Base-by-base conservation (phyloP, 1,140 invertebrate genomes). In the Microplitis demolitor region DNA sequence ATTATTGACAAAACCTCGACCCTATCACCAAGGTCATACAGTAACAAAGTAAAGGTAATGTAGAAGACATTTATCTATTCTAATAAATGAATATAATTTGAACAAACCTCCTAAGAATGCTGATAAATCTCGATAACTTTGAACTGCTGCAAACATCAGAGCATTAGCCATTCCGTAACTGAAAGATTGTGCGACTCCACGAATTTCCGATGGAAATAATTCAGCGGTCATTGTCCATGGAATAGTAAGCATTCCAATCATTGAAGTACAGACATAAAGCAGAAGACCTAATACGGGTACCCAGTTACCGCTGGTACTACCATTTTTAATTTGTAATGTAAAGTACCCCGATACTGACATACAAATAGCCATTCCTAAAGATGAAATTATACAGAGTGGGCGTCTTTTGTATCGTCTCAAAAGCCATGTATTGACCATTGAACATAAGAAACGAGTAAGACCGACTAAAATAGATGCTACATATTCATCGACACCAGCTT, bases 151-250 rank as follows among this genome's bases (percentile, higher is more conserved):
- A 73, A 90, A 91, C 88, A 90, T 89, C 0, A 90, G 77, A 33
- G 89, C 69, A 73, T 90, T 88, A 0, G 88, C 89, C 69, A 89
- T 84, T 78, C 83, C 89, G 80, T 74, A 87, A 74, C 73, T 89
- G 75, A 88, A 78, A 4, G 88, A 89, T 76, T 90, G 88, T 0
- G 89, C 88, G 9, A 90, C 83, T 8, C 89, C 89, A 11, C 90
- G 83, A n/a, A 91, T 90, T 70, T 90, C 89, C 0, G 88, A 83
- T 0, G 90, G 90, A 71, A 90, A 91, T 9, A 91, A 76, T 81
- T 91, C 90, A 0, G 90, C 89, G 3, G 89, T 90, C 87, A 91
- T 89, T 11, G 89, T 90, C 88, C 89, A 91, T 0, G 90, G 90
- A 34, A 91, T 90, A 1, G 87, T 88, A 14, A 91, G 77, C 75